phyloP scores from a whole-genome alignment of 1,140 invertebrate genomes.

The Lordiphosa collinella region DNA sequence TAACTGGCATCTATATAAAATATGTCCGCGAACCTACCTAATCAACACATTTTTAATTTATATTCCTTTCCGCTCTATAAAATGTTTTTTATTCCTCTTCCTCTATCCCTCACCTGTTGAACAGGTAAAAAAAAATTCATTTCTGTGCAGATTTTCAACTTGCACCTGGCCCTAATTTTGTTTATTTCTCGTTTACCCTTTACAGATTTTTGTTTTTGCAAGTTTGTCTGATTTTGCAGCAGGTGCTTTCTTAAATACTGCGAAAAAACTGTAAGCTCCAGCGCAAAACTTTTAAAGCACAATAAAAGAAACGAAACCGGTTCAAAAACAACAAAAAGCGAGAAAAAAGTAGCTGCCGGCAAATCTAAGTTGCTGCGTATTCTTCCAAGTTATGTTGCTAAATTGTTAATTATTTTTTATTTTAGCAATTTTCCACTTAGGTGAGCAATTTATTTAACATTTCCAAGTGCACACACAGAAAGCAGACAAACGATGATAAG shows the following conservation, averaged over 20 bases:
- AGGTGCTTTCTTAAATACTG: conserved; percentile 32
- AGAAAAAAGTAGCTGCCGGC: conserved; percentile 19
- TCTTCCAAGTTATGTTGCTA: not conserved
- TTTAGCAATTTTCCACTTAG: conserved; percentile 49
- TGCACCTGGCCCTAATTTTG: conserved; percentile 7
- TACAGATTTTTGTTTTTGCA: conserved; percentile 15
- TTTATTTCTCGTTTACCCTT: not conserved
- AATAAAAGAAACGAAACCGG: conserved; percentile 26
- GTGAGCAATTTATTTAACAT: conserved; percentile 22
- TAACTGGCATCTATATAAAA: too few relatives aligned
- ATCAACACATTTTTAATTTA: too few relatives aligned
- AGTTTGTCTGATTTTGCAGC: conserved; percentile 11
- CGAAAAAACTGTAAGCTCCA: conserved; percentile 14
- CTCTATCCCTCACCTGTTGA: not conserved
- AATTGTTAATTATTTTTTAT: not conserved
- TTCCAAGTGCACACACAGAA: conserved; percentile 5
- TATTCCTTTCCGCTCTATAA: not conserved
- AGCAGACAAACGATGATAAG: conserved; percentile 5
- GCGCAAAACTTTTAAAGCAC: conserved; percentile 4
- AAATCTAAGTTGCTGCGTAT: conserved; percentile 5
- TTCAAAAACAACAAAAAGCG: conserved; percentile 17
- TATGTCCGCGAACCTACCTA: too few relatives aligned
- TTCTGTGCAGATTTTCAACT: not conserved
- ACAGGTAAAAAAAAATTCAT: not conserved
- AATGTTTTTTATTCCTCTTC: not conserved